Conservation (phyloP, 2,113 vertebrate species). For the Aplodontia rufa region DNA sequence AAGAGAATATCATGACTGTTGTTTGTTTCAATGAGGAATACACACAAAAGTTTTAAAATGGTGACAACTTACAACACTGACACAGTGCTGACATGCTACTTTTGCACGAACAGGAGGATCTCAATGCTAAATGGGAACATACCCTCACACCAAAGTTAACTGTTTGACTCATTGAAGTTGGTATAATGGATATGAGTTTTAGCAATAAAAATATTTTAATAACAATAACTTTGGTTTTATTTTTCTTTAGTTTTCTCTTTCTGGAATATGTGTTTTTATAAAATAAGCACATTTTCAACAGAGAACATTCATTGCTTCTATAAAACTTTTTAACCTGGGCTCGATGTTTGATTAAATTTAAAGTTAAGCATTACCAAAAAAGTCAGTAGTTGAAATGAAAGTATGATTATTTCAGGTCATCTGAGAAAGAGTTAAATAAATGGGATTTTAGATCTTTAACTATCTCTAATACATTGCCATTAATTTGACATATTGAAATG, state of each 20-base stretch:
- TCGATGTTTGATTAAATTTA: slow-evolving; percentile 36
- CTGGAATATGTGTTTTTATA: background rate
- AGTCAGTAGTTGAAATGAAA: background rate
- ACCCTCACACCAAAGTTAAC: slow-evolving; percentile 35
- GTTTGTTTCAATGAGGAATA: background rate
- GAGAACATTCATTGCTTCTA: background rate
- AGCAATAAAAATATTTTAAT: slow-evolving; percentile 21
- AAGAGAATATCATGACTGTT: background rate
- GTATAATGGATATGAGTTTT: background rate
- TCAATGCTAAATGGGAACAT: background rate
- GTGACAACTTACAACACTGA: background rate
- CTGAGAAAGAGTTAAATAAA: slow-evolving; percentile 49
- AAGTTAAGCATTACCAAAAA: background rate
- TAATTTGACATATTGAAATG: slow-evolving; percentile 56
- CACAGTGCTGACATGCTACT: background rate
- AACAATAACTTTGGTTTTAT: background rate
- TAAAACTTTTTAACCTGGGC: background rate
- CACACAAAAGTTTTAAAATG: background rate
- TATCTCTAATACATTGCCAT: slow-evolving; percentile 35
- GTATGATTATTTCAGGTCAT: slow-evolving; percentile 28
- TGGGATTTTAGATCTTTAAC: background rate
- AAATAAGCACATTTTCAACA: slow-evolving; percentile 32
- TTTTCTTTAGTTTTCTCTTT: slow-evolving; percentile 4
- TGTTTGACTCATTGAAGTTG: background rate
- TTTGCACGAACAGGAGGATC: background rate